phyloP scores from a whole-genome alignment of 1,140 invertebrate species.

The Drosophila ercepeae region DNA sequence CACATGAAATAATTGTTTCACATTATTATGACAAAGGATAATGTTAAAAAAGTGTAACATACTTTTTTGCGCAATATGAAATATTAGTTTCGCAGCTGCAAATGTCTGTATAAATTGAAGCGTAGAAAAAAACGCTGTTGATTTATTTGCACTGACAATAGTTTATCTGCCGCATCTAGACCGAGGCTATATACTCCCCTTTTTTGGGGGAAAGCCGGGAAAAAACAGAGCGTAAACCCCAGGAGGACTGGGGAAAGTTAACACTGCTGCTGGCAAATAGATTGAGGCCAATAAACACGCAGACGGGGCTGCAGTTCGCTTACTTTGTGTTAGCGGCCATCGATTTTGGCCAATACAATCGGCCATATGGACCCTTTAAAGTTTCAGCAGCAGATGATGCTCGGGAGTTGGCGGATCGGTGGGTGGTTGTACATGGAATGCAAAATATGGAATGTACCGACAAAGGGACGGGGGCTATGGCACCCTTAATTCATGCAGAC shows the following conservation, averaged over 20 bases:
- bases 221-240: constrained; percentile 14
- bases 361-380: constrained; percentile 22
- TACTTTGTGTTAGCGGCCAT: constrained; percentile 28
- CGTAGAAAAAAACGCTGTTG: constrained; percentile 17
- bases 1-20: background rate
- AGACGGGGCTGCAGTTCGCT: constrained; percentile 8
- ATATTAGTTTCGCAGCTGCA: constrained; percentile 27
- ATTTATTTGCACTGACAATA: constrained; percentile 48
- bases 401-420: background rate
- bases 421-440: constrained; percentile 4
- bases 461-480: constrained; percentile 7
- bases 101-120: constrained; percentile 26
- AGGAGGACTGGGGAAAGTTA: constrained; percentile 36
- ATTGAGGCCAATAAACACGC: constrained; percentile 42
- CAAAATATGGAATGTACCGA: no score
- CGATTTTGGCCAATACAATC: constrained; percentile 27
- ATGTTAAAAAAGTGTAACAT: constrained; percentile 3
- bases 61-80: constrained; percentile 23
- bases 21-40: no score
- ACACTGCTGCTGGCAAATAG: constrained; percentile 27
- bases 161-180: constrained; percentile 47
- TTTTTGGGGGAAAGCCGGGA: background rate
- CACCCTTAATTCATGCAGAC: constrained; percentile 68
- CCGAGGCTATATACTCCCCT: constrained; percentile 8
- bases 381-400: constrained; percentile 10